These are phyloP conservation scores for Apotomis capreana DNA, from an alignment of 2,888 invertebrate genomes.

Conservation along the genomic window DNA sequence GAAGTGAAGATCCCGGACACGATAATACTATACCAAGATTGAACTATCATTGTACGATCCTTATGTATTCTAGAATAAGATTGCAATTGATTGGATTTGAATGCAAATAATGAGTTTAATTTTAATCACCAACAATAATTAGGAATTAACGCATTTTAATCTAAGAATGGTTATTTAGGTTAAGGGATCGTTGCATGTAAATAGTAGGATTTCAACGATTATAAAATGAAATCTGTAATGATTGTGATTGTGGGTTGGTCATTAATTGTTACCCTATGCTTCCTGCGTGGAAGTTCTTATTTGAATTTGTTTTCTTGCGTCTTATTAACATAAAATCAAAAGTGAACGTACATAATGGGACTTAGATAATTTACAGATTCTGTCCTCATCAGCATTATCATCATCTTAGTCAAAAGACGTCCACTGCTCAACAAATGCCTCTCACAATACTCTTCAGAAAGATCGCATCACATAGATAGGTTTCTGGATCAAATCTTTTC, in stretches of 20 bases:
- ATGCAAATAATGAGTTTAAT: conserved; percentile 37
- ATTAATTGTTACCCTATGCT: not conserved
- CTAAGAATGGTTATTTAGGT: conserved; percentile 24
- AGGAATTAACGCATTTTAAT: conserved; percentile 31
- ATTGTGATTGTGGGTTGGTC: conserved; percentile 10
- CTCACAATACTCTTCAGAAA: too few relatives aligned
- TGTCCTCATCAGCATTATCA: too few relatives aligned
- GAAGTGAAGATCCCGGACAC: conserved; percentile 74
- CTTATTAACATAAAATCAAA: not conserved
- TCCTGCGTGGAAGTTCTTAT: not conserved
- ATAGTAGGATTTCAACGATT: conserved; percentile 29
- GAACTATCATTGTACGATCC: conserved; percentile 11
- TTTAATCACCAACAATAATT: conserved; percentile 49
- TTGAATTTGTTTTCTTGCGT: too few relatives aligned
- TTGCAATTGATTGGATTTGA: conserved; percentile 34
- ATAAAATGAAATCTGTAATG: conserved; percentile 26
- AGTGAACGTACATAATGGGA: not conserved
- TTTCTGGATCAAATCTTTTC: too few relatives aligned
- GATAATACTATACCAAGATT: conserved; percentile 9
- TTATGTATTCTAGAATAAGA: conserved; percentile 46
- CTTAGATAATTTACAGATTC: not conserved
- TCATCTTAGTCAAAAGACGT: too few relatives aligned
- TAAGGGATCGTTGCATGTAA: conserved; percentile 24
- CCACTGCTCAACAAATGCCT: too few relatives aligned
- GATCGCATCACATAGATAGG: too few relatives aligned